Evolutionary conservation across 2,888 invertebrate species (phyloP), one percentile per base, ranked within the genome.

Genomic region (Clunio marinus): DNA sequence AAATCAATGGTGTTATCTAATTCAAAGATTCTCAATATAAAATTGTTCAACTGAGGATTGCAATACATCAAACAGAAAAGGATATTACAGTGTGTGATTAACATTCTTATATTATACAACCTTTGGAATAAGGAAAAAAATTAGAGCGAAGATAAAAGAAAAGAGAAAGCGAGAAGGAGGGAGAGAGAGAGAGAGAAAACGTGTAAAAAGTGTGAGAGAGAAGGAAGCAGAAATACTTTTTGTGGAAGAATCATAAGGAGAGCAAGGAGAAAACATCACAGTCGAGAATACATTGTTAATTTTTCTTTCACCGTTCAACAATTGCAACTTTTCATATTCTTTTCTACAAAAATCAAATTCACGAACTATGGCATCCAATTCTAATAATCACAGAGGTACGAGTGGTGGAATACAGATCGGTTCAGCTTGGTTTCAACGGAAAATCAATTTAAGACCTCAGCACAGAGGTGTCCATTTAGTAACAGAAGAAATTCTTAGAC

Each of bases 351-450:
- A 32, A 32, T 32, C 8, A 32, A 32, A 8, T 32, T 32, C 32
- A 32, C 4, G 5, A 32, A 8, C 32, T 32, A 79, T 79, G 79
- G 79, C 79, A 75, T 78, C 79, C 72, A 77, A 79, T 57, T 58
- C 68, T 27, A 68, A 68, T 81, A n/a, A n/a, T n/a, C 81, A 86
- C 84, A 85, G 90, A 90, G 90, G 90, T 89, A 85, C 90, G 90
- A 81, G 89, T 89, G 24, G 68, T 82, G 84, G 89, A 83, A 89
- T 94, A 82, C 93, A 93, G 85, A 91, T 91, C 80, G 94, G 94
- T 82, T 92, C 93, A 80, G 94, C 95, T 82, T 97, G 96, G 96
- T 94, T 94, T 85, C 96, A 97, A 84, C 89, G 92, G 82, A 95
- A 95, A 84, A 89, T 97, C 80, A 93, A 93, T 82, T 86, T 97